Base-by-base conservation (phyloP, 2,113 vertebrate genomes). In the Promerops cafer region DNA sequence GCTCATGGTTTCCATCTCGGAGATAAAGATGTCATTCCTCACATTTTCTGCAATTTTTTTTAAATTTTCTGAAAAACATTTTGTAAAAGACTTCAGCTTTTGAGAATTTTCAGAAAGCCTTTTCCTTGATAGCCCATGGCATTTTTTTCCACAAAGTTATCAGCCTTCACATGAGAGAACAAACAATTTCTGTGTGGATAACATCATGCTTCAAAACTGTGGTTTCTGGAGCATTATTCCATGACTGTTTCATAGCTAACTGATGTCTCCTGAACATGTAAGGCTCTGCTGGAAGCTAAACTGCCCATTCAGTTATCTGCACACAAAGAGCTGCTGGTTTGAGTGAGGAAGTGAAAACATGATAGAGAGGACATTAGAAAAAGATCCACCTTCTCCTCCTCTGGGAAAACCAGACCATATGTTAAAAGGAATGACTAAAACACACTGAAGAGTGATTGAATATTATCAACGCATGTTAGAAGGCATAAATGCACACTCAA, bases 101-200 rank as follows among this genome's bases (percentile, higher is more conserved):
- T 61, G 44, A 35, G 59, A 68, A 27, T 79, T 79, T 92, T 75
- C 59, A 80, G 44, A 40, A 35, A 86, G 9, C 1, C 7, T 76
- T 96, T 95, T 87, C 69, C 69, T 89, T 84, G 33, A 74, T 71
- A 95, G 60, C 39, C 35, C 40, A 64, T 83, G 56, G 84, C 16
- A 26, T 27, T 57, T 93, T 93, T 91, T 95, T 65, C 82, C 54
- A 60, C 89, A 69, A 90, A 94, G 63, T 42, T 78, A 92, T 47
- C 78, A 60, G 42, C 60, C 33, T 94, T 71, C 57, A 60, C 28
- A 54, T 4, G 13, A 91, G 69, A 65, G 66, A 94, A 77, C 72
- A 91, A 93, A 90, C 53, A 87, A 74, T 66, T 65, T 59, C 37
- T 37, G 26, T 63, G 84, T 82, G 84, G 61, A 13, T 60, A 94